Conservation (phyloP, 2,797 vertebrate species). For the Chiropotes sagulatus region DNA sequence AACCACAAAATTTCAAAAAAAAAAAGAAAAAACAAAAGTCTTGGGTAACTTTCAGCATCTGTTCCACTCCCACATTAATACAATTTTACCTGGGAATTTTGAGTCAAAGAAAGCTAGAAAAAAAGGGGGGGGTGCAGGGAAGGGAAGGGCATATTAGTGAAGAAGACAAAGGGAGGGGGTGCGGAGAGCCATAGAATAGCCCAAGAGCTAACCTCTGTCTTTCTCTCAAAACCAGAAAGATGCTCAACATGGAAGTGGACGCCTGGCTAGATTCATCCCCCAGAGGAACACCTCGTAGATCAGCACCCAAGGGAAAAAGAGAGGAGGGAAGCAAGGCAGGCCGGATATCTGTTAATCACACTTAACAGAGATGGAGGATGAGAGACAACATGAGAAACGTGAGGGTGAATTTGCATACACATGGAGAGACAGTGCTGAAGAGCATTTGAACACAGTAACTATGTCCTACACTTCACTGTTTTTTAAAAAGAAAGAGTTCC, state of each 20-base stretch:
- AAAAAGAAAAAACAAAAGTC: conserved; percentile 81
- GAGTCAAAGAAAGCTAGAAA: conserved; percentile 49
- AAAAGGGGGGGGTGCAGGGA: neutral
- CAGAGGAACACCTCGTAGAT: conserved; percentile 78
- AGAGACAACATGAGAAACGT: conserved; percentile 48
- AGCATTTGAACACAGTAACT: conserved; percentile 81
- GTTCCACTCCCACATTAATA: conserved; percentile 85
- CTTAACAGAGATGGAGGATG: conserved; percentile 59
- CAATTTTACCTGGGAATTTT: conserved; percentile 80
- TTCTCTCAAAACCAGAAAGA: conserved; percentile 74
- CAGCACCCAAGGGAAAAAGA: conserved; percentile 54
- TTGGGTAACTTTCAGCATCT: conserved; percentile 85
- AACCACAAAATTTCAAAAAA: conserved; percentile 79
- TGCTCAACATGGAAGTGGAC: conserved; percentile 72
- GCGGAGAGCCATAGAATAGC: neutral
- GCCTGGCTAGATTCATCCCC: conserved; percentile 77
- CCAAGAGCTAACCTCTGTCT: conserved; percentile 73
- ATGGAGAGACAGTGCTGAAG: conserved; percentile 80
- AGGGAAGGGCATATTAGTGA: neutral
- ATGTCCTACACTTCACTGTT: conserved; percentile 81
- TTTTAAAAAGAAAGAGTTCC: conserved; percentile 78
- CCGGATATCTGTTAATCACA: conserved; percentile 67
- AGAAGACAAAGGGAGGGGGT: neutral
- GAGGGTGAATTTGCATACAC: neutral
- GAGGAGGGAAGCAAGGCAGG: conserved; percentile 63